Evolutionary conservation across 1,140 invertebrate genomes (phyloP).

Genomic region (Bombus vancouverensis): DNA sequence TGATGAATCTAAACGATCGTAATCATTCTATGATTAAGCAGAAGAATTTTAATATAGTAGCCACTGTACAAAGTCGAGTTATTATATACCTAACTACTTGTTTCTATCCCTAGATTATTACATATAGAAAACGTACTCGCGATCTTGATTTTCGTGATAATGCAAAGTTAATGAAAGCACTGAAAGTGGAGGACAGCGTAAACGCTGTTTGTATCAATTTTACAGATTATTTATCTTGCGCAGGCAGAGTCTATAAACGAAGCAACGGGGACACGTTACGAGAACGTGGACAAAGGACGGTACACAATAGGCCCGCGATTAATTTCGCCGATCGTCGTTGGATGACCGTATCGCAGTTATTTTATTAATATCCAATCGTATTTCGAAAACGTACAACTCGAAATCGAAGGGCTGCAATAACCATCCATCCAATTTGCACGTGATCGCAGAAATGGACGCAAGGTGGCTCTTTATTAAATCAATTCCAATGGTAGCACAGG

Average conservation of each 20-base stretch:
- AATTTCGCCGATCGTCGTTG: slow-evolving; percentile 11
- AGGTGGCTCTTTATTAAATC: slow-evolving; percentile 48
- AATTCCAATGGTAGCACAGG: slow-evolving; percentile 7
- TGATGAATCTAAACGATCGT: no score
- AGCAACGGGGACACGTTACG: background rate
- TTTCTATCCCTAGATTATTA: background rate
- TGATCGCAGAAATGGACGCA: slow-evolving; percentile 44
- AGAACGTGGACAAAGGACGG: background rate
- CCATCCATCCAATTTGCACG: slow-evolving; percentile 48
- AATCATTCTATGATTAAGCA: no score
- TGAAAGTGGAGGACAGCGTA: no score
- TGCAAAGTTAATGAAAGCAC: no score
- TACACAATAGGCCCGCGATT: slow-evolving; percentile 11
- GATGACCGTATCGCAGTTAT: slow-evolving; percentile 22
- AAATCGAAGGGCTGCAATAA: slow-evolving; percentile 8
- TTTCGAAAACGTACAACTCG: slow-evolving; percentile 22
- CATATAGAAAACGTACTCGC: background rate
- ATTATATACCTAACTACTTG: background rate
- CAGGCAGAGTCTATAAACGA: background rate
- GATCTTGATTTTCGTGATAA: background rate
- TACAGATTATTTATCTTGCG: background rate
- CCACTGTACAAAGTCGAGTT: background rate
- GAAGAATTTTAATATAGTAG: no score
- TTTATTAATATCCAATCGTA: slow-evolving; percentile 47
- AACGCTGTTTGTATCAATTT: no score